These are phyloP conservation scores for Sarotherodon lohbergeri DNA, from an alignment of 2,113 vertebrate genomes.

Conservation along the genomic window DNA sequence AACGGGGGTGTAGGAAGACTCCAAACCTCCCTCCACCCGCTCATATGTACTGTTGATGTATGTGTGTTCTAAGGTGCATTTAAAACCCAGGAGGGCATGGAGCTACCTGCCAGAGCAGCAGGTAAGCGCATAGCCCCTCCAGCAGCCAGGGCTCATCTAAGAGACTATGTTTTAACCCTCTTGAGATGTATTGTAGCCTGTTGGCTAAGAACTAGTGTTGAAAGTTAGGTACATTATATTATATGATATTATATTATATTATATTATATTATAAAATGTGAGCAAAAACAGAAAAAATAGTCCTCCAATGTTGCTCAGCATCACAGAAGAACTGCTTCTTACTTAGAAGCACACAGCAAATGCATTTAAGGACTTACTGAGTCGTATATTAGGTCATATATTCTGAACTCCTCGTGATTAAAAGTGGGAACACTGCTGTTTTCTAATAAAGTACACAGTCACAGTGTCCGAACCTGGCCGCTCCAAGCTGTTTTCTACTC, in stretches of 20 bases:
- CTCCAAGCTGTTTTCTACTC: not conserved
- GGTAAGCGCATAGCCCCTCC: too few species aligned
- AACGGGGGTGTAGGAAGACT: too few species aligned
- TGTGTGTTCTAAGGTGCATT: too few species aligned
- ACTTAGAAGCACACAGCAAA: not conserved
- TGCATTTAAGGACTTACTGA: slow-evolving; percentile 1
- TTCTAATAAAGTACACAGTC: not conserved
- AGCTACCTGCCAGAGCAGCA: too few species aligned
- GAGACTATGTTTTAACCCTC: too few species aligned
- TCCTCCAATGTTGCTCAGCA: not conserved
- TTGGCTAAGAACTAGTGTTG: too few species aligned
- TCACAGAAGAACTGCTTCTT: not conserved
- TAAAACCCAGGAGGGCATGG: too few species aligned
- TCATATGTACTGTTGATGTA: too few species aligned
- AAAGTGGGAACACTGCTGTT: not conserved
- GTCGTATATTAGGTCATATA: not conserved
- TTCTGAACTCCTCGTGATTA: not conserved
- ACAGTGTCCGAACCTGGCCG: not conserved
- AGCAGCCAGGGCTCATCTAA: too few species aligned
- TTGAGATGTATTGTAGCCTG: too few species aligned
- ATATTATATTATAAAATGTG: not conserved
- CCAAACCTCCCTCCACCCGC: too few species aligned
- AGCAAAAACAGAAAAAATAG: not conserved
- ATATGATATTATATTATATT: not conserved
- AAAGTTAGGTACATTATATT: not conserved